Conservation (phyloP, 2,113 vertebrate species). For the Acanthisitta chloris region DNA sequence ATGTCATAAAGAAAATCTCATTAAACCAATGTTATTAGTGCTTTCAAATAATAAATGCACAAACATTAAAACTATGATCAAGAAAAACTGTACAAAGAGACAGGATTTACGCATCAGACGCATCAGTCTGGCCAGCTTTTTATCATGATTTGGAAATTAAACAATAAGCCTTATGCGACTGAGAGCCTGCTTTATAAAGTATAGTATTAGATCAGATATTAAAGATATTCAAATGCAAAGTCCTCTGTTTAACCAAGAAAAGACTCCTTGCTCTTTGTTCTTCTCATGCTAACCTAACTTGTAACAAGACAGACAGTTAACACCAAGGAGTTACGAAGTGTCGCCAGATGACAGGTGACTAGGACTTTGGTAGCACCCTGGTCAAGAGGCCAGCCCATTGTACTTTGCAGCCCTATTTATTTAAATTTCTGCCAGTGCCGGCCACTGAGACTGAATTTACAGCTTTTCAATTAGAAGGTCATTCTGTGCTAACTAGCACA, state of each 20-base stretch:
- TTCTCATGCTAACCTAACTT: conserved; percentile 1
- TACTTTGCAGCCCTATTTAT: conserved; percentile 67
- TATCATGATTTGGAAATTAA: conserved; percentile 50
- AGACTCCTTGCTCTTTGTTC: conserved; percentile 13
- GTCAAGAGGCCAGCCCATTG: conserved; percentile 60
- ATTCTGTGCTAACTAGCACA: conserved; percentile 73
- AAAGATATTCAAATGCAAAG: conserved; percentile 17
- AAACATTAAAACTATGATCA: conserved; percentile 37
- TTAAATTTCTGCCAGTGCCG: conserved; percentile 71
- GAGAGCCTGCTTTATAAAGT: conserved; percentile 4
- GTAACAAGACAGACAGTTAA: conserved; percentile 53
- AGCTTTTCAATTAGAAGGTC: conserved; percentile 83
- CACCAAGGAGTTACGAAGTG: conserved; percentile 10
- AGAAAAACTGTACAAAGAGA: conserved; percentile 31
- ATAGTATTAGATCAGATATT: background rate
- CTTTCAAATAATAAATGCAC: conserved; percentile 50
- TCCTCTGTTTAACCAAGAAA: conserved; percentile 28
- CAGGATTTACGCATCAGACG: conserved; percentile 8
- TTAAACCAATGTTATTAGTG: conserved; percentile 43
- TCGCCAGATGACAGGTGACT: conserved; percentile 34
- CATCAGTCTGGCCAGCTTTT: conserved; percentile 4
- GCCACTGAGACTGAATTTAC: conserved; percentile 75
- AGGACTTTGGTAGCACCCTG: conserved; percentile 30
- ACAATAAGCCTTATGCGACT: background rate
- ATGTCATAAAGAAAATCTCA: conserved; percentile 39